phyloP scores from a whole-genome alignment of 2,888 invertebrate species.

The Ormyrus thymus region DNA sequence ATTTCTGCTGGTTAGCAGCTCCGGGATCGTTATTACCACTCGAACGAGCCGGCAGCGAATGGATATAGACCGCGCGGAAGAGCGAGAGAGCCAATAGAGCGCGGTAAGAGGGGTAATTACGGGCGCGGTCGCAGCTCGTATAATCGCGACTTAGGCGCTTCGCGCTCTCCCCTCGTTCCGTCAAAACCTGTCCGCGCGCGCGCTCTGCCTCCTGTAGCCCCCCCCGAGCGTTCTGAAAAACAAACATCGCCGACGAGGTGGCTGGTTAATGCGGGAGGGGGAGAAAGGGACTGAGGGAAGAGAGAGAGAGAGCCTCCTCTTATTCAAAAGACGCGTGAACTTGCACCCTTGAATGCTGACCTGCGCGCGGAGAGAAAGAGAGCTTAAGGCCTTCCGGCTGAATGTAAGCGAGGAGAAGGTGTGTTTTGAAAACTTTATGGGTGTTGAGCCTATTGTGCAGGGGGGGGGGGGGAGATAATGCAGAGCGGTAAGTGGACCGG shows the following conservation, averaged over 20 bases:
- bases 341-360: not conserved
- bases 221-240: slow-evolving; percentile 26
- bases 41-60: slow-evolving; percentile 46
- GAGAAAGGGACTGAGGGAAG: too few species aligned
- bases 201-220: not conserved
- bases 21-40: slow-evolving; percentile 55
- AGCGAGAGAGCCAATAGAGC: slow-evolving; percentile 63
- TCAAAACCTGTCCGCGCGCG: slow-evolving; percentile 15
- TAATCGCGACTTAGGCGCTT: slow-evolving; percentile 56
- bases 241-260: slow-evolving; percentile 25
- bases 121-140: slow-evolving; percentile 63
- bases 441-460: slow-evolving; percentile 40
- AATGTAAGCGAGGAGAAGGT: not conserved
- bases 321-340: not conserved
- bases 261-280: not conserved
- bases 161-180: slow-evolving; percentile 50
- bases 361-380: too few species aligned
- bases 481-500: slow-evolving; percentile 2
- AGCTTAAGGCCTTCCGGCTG: not conserved
- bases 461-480: not conserved
- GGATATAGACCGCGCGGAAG: not conserved
- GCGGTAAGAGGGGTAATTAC: slow-evolving; percentile 70
- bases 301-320: not conserved
- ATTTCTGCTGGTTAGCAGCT: slow-evolving; percentile 1
- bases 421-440: slow-evolving; percentile 22